These are phyloP conservation scores for Carettochelys insculpta DNA, from an alignment of 2,113 vertebrate genomes.

Conservation along the genomic window DNA sequence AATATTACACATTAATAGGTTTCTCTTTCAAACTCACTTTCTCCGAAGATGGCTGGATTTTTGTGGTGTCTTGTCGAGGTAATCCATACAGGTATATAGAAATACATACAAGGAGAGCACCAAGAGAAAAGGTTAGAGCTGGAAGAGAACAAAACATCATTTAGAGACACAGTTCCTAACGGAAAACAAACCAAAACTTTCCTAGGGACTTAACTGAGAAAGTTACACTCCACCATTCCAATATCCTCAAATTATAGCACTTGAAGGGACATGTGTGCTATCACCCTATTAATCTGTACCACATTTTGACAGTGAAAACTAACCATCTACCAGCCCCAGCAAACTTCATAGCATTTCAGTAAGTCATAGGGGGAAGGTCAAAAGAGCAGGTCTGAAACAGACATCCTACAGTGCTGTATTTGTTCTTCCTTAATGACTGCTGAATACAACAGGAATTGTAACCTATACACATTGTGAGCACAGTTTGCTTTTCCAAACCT, in stretches of 20 bases:
- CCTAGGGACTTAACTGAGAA: background rate
- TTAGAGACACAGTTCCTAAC: background rate
- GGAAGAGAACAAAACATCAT: conserved; percentile 45
- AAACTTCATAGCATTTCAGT: fast-evolving
- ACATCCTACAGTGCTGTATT: background rate
- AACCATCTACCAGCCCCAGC: background rate
- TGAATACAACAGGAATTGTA: background rate
- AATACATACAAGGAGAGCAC: conserved; percentile 90
- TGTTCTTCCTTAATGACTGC: background rate
- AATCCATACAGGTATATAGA: conserved; percentile 97
- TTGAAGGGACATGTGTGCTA: background rate
- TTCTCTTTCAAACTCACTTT: conserved; percentile 76
- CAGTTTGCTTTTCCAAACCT: background rate
- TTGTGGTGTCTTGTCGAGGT: conserved; percentile 91
- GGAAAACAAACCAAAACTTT: background rate
- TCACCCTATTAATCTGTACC: background rate
- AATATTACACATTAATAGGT: conserved; percentile 79
- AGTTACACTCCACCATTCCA: background rate
- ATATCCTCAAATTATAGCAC: background rate
- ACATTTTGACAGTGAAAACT: background rate
- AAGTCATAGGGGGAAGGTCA: background rate
- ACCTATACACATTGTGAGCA: background rate
- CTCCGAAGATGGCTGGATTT: conserved; percentile 67
- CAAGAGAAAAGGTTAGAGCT: conserved; percentile 87
- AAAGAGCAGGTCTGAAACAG: background rate